A percentile compares a stretch with the other conserved stretches of the same genome.
These are phyloP conservation scores for Tetheella fluctuosa DNA, from an alignment of 2,888 invertebrate genomes.

Conservation along the genomic window DNA sequence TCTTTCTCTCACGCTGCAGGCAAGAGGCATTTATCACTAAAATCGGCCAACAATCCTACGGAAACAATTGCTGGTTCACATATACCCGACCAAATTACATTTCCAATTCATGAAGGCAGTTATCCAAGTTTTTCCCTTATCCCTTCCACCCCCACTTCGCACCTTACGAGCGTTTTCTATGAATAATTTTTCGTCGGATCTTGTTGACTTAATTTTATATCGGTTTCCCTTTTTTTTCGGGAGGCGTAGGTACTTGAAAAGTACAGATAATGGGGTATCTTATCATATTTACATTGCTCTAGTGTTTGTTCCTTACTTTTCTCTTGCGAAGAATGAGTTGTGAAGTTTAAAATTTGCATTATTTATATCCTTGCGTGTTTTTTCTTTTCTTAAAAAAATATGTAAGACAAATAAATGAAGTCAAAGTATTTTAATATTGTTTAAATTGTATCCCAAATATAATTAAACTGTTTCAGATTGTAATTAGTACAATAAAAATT, in stretches of 20 bases:
- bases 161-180: conserved; percentile 75
- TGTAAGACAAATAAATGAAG: not conserved
- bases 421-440: not conserved
- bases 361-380: not conserved
- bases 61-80: conserved; percentile 72
- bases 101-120: conserved; percentile 83
- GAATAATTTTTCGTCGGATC: conserved; percentile 77
- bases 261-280: not conserved
- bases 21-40: conserved; percentile 56
- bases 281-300: conserved; percentile 3
- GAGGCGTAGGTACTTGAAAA: conserved; percentile 3
- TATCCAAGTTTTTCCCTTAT: conserved; percentile 57
- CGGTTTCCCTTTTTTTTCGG: conserved; percentile 55
- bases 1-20: not conserved
- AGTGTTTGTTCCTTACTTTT: not conserved
- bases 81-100: conserved; percentile 78
- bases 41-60: conserved; percentile 60
- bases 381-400: not conserved
- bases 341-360: not conserved
- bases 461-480: too few relatives aligned
- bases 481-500: too few relatives aligned
- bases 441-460: too few relatives aligned
- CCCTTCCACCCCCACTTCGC: conserved; percentile 42
- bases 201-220: conserved; percentile 84
- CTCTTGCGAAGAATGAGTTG: too few relatives aligned